These are phyloP conservation scores for Sarcophaga variegata DNA, from an alignment of 2,888 invertebrate species.

Conservation along the genomic window DNA sequence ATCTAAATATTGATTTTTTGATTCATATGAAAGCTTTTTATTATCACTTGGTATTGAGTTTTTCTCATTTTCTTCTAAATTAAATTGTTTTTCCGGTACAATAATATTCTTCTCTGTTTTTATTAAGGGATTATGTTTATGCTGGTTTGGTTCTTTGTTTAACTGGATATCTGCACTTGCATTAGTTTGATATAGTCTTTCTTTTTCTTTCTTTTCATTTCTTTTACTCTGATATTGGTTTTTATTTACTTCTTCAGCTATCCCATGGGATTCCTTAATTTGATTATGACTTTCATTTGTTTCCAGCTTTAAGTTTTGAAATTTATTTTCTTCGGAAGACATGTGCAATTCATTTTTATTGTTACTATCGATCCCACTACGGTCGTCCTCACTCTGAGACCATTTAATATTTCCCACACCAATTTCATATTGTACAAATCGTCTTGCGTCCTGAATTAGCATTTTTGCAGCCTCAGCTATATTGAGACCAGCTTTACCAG, in stretches of 20 bases:
- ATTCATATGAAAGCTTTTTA: no score
- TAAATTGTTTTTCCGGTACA: no score
- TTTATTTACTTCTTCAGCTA: not conserved
- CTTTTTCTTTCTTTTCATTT: not conserved
- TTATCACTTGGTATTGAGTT: no score
- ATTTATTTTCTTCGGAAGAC: conserved; percentile 70
- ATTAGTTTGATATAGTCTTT: not conserved
- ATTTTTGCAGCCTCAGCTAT: conserved; percentile 91
- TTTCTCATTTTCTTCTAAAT: no score
- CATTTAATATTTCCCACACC: conserved; percentile 88
- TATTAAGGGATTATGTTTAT: no score
- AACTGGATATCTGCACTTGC: no score
- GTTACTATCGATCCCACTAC: not conserved
- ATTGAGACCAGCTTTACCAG: conserved; percentile 90
- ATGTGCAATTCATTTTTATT: conserved; percentile 66
- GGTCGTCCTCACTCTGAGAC: conserved; percentile 77
- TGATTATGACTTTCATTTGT: not conserved
- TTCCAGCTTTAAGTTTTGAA: not conserved
- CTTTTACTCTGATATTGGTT: not conserved
- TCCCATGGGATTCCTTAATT: not conserved
- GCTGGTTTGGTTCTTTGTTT: no score
- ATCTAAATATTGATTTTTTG: not conserved
- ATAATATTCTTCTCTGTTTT: no score
- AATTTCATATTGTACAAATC: conserved; percentile 87
- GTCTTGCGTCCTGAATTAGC: conserved; percentile 90